Conservation (phyloP, 2,797 vertebrate species). For the Schizothorax lantsangensis region DNA sequence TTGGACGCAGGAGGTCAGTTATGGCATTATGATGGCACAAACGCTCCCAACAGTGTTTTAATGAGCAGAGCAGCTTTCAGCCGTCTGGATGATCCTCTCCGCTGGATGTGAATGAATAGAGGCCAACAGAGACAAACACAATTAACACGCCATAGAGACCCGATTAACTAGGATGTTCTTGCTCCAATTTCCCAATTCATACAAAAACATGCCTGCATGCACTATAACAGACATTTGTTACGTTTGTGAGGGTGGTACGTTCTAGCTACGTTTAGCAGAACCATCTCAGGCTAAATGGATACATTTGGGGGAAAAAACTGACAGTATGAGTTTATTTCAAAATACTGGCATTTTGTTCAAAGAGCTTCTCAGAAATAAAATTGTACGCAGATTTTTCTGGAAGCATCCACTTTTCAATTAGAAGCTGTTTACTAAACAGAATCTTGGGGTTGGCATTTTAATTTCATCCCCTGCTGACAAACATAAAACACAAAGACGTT, state of each 20-base stretch:
- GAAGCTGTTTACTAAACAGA: not conserved
- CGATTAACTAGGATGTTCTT: conserved; percentile 34
- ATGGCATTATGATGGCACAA: conserved; percentile 35
- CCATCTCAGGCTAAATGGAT: not conserved
- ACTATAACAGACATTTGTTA: not conserved
- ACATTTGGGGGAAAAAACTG: not conserved
- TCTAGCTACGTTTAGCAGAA: not conserved
- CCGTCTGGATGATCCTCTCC: conserved; percentile 29
- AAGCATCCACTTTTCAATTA: not conserved
- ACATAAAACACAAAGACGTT: not conserved
- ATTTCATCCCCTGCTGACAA: not conserved
- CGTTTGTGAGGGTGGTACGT: no score
- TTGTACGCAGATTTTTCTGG: not conserved
- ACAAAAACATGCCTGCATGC: not conserved
- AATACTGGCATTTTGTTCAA: not conserved
- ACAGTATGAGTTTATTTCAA: not conserved
- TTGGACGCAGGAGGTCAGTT: conserved; percentile 27
- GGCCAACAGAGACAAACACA: conserved; percentile 34
- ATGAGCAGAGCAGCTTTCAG: conserved; percentile 21
- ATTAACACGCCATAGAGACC: conserved; percentile 51
- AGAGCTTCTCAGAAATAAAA: not conserved
- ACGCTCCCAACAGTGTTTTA: conserved; percentile 16
- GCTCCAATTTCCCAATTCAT: conserved; percentile 1
- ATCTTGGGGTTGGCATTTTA: not conserved
- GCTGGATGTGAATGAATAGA: conserved; percentile 41